Percentiles rank a stretch among this genome's conserved stretches.
Conservation (phyloP, 2,797 vertebrate species). For the Ctenochaetus hawaiiensis region DNA sequence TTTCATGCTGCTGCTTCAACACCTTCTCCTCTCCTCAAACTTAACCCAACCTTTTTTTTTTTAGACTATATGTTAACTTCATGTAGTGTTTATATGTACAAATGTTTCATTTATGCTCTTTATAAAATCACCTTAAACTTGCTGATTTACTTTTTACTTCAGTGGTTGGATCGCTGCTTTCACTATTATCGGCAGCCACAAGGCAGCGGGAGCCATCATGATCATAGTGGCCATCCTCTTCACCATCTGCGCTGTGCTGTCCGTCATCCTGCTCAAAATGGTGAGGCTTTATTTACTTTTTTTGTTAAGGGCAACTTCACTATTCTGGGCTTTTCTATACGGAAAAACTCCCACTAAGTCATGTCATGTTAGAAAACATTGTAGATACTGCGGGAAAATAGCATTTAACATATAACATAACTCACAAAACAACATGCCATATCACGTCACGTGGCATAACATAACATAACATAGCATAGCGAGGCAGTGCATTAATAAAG, state of each 20-base stretch:
- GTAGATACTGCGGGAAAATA: no score
- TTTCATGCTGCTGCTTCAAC: background rate
- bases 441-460: no score
- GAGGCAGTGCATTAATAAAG: background rate
- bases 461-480: no score
- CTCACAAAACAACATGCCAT: no score
- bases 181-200: slow-evolving; percentile 27
- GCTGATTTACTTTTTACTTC: slow-evolving; percentile 34
- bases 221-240: slow-evolving; percentile 94
- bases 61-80: background rate
- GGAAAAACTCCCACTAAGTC: no score
- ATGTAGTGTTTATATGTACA: background rate
- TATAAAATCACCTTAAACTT: background rate
- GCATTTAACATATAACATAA: no score
- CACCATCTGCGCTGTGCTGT: slow-evolving; percentile 88
- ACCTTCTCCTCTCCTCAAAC: slow-evolving; percentile 8
- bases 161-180: slow-evolving; percentile 95
- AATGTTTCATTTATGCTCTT: background rate
- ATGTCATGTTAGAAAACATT: no score
- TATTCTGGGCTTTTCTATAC: no score
- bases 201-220: slow-evolving; percentile 90
- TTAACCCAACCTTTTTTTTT: background rate
- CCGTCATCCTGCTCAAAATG: slow-evolving; percentile 93
- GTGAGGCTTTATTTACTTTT: slow-evolving; percentile 74
- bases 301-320: no score